These are phyloP conservation scores for Lytechinus variegatus DNA, from an alignment of 35 echinoderm and acorn worm genomes.

Conservation along the genomic window DNA sequence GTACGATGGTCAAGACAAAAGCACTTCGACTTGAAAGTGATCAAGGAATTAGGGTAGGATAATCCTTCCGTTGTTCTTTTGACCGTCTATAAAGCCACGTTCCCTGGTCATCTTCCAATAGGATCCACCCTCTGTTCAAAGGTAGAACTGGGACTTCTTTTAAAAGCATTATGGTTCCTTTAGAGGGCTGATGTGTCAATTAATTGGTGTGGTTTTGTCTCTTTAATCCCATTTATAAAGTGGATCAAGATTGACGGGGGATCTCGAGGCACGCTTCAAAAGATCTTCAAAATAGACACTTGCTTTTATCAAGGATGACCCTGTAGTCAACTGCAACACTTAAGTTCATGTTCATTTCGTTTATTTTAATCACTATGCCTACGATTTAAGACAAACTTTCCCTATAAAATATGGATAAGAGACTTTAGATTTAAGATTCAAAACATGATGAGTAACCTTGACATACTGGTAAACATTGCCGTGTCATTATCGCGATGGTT, in stretches of 20 bases:
- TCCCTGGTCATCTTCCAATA: background rate
- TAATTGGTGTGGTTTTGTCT: background rate
- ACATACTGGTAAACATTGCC: too few relatives aligned
- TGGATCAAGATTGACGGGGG: background rate
- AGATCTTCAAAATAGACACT: too few relatives aligned
- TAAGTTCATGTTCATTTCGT: too few relatives aligned
- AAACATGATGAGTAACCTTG: too few relatives aligned
- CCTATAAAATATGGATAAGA: too few relatives aligned
- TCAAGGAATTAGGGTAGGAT: background rate
- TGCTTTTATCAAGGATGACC: too few relatives aligned
- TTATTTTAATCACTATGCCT: too few relatives aligned
- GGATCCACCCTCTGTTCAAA: background rate
- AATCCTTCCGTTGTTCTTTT: constrained; percentile 4
- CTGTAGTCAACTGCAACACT: too few relatives aligned
- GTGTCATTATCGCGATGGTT: too few relatives aligned
- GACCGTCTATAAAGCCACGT: background rate
- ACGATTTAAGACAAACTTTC: too few relatives aligned
- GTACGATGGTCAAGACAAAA: background rate
- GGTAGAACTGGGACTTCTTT: background rate
- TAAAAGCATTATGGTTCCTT: background rate
- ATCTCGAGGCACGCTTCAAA: background rate
- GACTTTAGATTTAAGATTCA: too few relatives aligned
- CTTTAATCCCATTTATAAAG: background rate
- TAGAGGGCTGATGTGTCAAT: background rate
- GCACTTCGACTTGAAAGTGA: background rate